Base-by-base conservation (phyloP, 1,140 invertebrate species). In the Nasonia giraulti region DNA sequence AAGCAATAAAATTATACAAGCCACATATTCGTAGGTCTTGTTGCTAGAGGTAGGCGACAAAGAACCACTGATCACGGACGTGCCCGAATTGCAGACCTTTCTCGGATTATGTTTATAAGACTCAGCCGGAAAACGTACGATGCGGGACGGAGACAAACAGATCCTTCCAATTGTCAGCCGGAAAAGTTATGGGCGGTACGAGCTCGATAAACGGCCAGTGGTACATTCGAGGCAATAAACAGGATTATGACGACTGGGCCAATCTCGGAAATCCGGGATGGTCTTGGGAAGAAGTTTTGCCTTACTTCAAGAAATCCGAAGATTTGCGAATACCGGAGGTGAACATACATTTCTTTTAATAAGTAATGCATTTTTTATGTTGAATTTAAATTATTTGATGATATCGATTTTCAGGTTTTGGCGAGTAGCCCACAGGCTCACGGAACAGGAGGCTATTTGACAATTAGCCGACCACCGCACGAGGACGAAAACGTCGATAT, bases 191-290 rank as follows among this genome's bases (percentile, higher is more conserved):
- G 50, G 50, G 44, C 17, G 76, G 33, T 2, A 55, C 44, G 17
- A 78, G 50, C 27, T n/a, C 50, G 20, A 78, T 78, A n/a, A 78
- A 55, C n/a, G 33, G 74, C 87, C 88, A 88, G 86, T 83, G 66
- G 85, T 86, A 68, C 85, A 79, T 84, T 85, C 55, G 77, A 82
- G 83, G 76, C 69, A 71, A 71, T 69, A 82, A 69, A 76, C 50
- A n/a, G 12, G 37, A 76, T 33, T 76, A 76, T 17, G 74, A 76
- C 27, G 40, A 17, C 11, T 44, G 33, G 33, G 74, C 74, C 12
- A 23, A 17, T 14, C 14, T 20, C 12, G 40, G 37, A 12, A 76
- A 37, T 76, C 12, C 12, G 40, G 74, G 74, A 12, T 76, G 74
- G 74, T 31, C 7, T 40, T 76, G 74, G 74, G 11, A 76, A 4